These are phyloP conservation scores for Anoplius nigerrimus DNA, from an alignment of 2,888 invertebrate genomes.

Conservation along the genomic window DNA sequence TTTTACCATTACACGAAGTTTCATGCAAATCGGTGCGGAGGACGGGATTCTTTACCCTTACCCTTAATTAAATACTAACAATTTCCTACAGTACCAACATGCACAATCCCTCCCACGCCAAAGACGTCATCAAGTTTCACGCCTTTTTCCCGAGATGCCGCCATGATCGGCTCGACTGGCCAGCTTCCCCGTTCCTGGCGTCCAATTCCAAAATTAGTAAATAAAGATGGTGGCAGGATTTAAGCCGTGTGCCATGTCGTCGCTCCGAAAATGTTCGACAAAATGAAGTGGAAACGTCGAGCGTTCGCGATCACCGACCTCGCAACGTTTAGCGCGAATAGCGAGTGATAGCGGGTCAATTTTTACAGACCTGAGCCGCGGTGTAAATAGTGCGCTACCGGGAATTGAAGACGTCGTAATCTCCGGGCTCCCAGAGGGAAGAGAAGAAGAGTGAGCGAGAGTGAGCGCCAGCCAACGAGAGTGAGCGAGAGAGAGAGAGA, in stretches of 20 bases:
- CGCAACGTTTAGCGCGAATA: slow-evolving; percentile 37
- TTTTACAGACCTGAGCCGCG: slow-evolving; percentile 25
- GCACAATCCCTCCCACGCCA: too few species aligned
- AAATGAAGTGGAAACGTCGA: slow-evolving; percentile 66
- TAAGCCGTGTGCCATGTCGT: slow-evolving; percentile 66
- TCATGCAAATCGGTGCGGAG: too few species aligned
- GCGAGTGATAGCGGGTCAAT: slow-evolving; percentile 34
- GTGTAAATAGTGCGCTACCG: slow-evolving; percentile 49
- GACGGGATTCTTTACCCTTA: too few species aligned
- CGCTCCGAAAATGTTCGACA: slow-evolving; percentile 62
- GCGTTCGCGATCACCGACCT: slow-evolving; percentile 43
- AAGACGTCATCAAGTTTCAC: too few species aligned
- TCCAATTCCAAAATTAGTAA: slow-evolving; percentile 73
- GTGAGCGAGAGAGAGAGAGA: too few species aligned
- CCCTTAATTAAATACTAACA: too few species aligned
- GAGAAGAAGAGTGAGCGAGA: slow-evolving; percentile 39
- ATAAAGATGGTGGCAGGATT: slow-evolving; percentile 72
- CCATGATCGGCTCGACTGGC: slow-evolving; percentile 15
- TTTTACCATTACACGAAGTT: too few species aligned
- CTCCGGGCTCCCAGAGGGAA: slow-evolving; percentile 33
- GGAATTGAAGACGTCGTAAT: slow-evolving; percentile 20
- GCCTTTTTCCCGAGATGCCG: too few species aligned
- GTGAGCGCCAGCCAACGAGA: slow-evolving; percentile 15
- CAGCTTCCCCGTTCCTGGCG: slow-evolving; percentile 31
- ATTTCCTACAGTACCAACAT: too few species aligned